These are phyloP conservation scores for Elmis aenea DNA, from an alignment of 2,888 invertebrate genomes.

Conservation along the genomic window DNA sequence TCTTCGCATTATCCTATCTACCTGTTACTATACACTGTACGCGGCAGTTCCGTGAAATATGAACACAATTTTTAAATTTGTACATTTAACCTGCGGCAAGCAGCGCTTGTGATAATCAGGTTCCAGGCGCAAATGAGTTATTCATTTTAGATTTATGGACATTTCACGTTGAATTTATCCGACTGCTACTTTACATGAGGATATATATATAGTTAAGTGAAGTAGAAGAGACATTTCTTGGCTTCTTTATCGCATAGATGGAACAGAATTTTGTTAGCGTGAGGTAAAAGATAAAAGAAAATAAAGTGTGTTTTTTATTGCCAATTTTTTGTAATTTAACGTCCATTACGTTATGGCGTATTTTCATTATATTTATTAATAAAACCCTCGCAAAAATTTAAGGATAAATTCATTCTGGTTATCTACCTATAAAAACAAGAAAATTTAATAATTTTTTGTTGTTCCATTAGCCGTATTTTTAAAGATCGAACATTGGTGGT, in stretches of 20 bases:
- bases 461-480: too few species aligned
- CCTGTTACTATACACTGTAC: slow-evolving; percentile 22
- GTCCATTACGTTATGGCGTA: too few species aligned
- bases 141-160: slow-evolving; percentile 42
- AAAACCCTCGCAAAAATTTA: too few species aligned
- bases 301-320: slow-evolving; percentile 18
- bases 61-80: slow-evolving; percentile 42
- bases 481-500: too few species aligned
- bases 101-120: slow-evolving; percentile 39
- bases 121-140: slow-evolving; percentile 41
- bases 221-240: slow-evolving; percentile 27
- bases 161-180: slow-evolving; percentile 37
- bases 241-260: slow-evolving; percentile 26
- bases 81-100: slow-evolving; percentile 39
- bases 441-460: too few species aligned
- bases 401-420: too few species aligned
- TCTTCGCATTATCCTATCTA: slow-evolving; percentile 25
- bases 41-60: slow-evolving; percentile 33
- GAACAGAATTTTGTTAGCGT: slow-evolving; percentile 21
- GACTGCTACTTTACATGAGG: slow-evolving; percentile 17
- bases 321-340: too few species aligned
- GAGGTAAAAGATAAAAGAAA: slow-evolving; percentile 19
- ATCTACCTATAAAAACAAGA: too few species aligned
- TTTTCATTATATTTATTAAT: too few species aligned
- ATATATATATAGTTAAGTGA: slow-evolving; percentile 18